These are phyloP conservation scores for Antennarius maculatus DNA, from an alignment of 2,797 vertebrate genomes.

Conservation along the genomic window DNA sequence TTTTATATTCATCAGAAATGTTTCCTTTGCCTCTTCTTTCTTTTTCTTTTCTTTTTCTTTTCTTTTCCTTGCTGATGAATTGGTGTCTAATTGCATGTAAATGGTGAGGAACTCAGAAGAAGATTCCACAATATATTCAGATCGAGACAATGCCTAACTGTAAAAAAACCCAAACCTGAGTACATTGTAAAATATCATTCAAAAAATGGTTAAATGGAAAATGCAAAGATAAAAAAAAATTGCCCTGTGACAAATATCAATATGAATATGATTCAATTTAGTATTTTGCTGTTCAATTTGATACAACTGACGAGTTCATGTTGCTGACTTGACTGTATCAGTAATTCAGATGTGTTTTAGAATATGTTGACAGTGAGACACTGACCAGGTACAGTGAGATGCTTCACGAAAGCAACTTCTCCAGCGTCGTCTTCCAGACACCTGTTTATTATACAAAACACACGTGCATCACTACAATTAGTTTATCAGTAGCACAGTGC, in stretches of 20 bases:
- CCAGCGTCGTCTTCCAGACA: conserved; percentile 86
- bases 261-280: background rate
- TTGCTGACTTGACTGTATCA: background rate
- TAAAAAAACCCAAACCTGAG: background rate
- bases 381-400: conserved; percentile 86
- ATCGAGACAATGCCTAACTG: background rate
- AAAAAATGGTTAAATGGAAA: background rate
- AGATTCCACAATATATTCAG: background rate
- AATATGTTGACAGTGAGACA: conserved; percentile 11
- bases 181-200: too few relatives aligned
- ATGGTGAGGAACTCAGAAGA: background rate
- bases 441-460: conserved; percentile 66
- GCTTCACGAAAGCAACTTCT: conserved; percentile 91
- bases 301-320: background rate
- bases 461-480: background rate
- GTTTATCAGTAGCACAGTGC: background rate
- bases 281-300: background rate
- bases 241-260: background rate
- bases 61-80: background rate
- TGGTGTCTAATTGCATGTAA: background rate
- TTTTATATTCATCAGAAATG: background rate
- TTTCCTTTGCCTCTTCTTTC: background rate
- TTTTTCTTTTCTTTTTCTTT: background rate
- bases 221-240: background rate
- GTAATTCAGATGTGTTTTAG: background rate